Conservation (phyloP, 2,888 invertebrate species). For the Norana najaformis region DNA sequence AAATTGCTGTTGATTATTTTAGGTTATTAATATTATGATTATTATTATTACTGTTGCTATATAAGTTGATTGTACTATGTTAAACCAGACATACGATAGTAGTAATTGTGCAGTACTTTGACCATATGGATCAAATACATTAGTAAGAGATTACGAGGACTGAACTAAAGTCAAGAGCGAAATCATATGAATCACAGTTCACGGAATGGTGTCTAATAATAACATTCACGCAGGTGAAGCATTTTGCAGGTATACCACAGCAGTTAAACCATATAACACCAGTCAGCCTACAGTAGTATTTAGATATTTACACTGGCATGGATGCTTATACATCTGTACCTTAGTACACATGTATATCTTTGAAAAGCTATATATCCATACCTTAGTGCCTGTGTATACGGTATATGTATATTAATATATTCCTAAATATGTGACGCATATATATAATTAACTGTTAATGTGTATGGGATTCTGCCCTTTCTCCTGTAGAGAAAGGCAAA, state of each 20-base stretch:
- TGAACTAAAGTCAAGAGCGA: background rate
- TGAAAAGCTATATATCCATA: no score
- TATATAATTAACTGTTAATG: no score
- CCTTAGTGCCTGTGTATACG: no score
- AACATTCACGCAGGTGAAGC: background rate
- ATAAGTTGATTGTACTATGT: no score
- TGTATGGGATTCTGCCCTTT: background rate
- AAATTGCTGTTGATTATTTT: background rate
- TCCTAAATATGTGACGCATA: no score
- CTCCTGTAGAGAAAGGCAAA: background rate
- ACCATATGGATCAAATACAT: no score
- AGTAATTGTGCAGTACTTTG: background rate
- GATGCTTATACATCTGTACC: no score
- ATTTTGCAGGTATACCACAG: background rate
- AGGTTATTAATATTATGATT: no score
- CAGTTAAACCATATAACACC: background rate
- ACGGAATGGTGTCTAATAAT: background rate
- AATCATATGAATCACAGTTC: background rate
- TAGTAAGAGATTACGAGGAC: background rate
- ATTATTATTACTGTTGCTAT: background rate
- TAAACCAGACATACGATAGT: background rate
- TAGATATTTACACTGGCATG: no score
- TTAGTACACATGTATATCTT: no score
- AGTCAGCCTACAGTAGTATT: background rate
- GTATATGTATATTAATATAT: no score